Conservation (phyloP, 2,797 vertebrate species). For the Channallabes apus region DNA sequence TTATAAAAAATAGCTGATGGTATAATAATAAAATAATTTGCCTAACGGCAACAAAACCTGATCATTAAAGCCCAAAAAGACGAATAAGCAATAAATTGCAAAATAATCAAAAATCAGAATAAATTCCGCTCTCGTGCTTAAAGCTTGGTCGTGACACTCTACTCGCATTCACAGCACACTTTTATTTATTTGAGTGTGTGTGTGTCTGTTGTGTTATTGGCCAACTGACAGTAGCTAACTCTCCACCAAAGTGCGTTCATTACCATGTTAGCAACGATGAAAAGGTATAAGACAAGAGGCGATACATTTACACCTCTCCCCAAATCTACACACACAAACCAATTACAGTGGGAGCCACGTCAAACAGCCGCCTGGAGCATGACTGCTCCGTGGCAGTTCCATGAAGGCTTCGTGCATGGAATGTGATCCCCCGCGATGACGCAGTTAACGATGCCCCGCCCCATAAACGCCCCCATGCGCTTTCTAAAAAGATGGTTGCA, state of each 20-base stretch:
- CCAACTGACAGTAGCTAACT: not conserved
- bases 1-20: not conserved
- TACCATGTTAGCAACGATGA: conserved; percentile 11
- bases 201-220: not conserved
- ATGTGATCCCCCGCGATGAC: too few relatives aligned
- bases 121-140: not conserved
- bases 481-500: too few relatives aligned
- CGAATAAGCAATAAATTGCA: not conserved
- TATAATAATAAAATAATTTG: not conserved
- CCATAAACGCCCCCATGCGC: too few relatives aligned
- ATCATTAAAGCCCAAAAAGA: not conserved
- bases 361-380: too few relatives aligned
- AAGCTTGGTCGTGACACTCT: too few relatives aligned
- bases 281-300: conserved; percentile 36
- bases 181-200: not conserved
- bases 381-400: too few relatives aligned
- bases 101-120: not conserved
- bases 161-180: not conserved
- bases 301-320: conserved; percentile 29
- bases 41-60: not conserved
- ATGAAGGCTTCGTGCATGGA: too few relatives aligned
- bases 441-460: too few relatives aligned
- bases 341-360: too few relatives aligned
- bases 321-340: not conserved
- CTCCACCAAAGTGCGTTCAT: conserved; percentile 4